Evolutionary conservation across 2,797 vertebrate genomes (phyloP).

Genomic region (Galago senegalensis): DNA sequence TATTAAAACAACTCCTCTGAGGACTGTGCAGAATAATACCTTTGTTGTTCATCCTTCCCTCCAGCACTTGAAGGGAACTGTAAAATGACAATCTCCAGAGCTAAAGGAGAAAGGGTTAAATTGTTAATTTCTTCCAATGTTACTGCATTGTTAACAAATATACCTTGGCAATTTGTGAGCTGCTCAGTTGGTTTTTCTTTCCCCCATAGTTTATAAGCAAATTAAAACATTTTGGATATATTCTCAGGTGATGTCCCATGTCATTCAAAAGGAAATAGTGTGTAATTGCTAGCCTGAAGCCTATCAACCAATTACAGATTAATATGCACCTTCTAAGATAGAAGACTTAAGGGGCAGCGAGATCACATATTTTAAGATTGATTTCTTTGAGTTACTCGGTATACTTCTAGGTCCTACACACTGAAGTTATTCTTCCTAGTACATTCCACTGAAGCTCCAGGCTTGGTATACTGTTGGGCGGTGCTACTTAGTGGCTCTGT

Average conservation of each 20-base stretch:
- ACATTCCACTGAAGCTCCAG: background rate
- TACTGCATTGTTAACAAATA: slow-evolving; percentile 63
- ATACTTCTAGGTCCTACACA: background rate
- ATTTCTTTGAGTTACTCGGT: background rate
- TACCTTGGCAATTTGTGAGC: background rate
- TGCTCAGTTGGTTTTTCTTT: background rate
- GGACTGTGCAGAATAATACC: slow-evolving; percentile 43
- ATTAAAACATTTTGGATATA: slow-evolving; percentile 24
- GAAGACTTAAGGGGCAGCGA: background rate
- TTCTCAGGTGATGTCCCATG: background rate
- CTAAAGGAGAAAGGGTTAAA: slow-evolving; percentile 73
- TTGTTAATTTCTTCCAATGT: slow-evolving; percentile 61
- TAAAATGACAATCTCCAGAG: slow-evolving; percentile 51
- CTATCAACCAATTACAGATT: slow-evolving; percentile 25
- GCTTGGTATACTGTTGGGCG: background rate
- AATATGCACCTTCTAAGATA: background rate
- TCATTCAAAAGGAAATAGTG: slow-evolving; percentile 54
- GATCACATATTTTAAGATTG: slow-evolving; percentile 28
- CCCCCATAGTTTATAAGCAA: slow-evolving; percentile 23
- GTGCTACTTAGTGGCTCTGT: too few relatives aligned
- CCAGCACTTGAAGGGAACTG: slow-evolving; percentile 24
- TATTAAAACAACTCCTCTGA: slow-evolving; percentile 75
- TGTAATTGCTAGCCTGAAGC: slow-evolving; percentile 53
- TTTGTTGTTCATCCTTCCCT: slow-evolving; percentile 75
- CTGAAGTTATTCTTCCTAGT: background rate